phyloP scores from a whole-genome alignment of 30 jellyfish, hydroid and myxozoan genomes.

The Hydra vulgaris region DNA sequence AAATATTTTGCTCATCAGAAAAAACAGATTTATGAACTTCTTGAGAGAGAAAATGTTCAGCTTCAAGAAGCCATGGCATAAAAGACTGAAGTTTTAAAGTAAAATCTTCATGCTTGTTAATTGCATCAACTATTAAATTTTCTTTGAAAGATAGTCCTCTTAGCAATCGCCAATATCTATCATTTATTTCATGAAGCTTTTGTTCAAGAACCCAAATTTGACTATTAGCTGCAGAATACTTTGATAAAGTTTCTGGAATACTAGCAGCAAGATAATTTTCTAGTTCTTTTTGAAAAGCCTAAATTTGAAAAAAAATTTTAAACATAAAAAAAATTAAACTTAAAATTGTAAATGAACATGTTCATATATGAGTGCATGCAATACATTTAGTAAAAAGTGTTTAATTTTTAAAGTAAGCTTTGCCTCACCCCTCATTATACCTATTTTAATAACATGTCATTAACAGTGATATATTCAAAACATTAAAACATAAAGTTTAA shows the following conservation, averaged over 20 bases:
- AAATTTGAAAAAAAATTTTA: not conserved
- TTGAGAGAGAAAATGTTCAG: constrained; percentile 49
- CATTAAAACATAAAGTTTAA: too few species aligned
- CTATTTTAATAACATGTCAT: too few species aligned
- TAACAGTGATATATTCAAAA: too few species aligned
- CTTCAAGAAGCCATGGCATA: constrained; percentile 83
- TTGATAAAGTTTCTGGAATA: constrained; percentile 71
- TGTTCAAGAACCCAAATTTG: constrained; percentile 97
- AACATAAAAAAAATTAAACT: not conserved
- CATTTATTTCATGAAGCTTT: constrained; percentile 84
- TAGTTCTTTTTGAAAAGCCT: constrained; percentile 95
- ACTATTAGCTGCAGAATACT: constrained; percentile 57
- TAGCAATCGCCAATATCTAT: constrained; percentile 64
- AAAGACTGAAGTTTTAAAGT: constrained; percentile 54
- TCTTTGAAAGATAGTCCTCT: constrained; percentile 78
- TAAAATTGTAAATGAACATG: too few species aligned
- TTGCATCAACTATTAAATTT: constrained; percentile 62
- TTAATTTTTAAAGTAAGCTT: too few species aligned
- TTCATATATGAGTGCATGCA: too few species aligned
- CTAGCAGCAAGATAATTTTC: constrained; percentile 80
- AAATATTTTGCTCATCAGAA: constrained; percentile 58
- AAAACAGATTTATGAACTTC: constrained; percentile 72
- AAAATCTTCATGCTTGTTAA: constrained; percentile 67
- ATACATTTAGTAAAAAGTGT: too few species aligned
- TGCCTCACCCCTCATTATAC: too few species aligned